phyloP scores from a whole-genome alignment of 2,888 invertebrate species.

The Cantharis rufa region DNA sequence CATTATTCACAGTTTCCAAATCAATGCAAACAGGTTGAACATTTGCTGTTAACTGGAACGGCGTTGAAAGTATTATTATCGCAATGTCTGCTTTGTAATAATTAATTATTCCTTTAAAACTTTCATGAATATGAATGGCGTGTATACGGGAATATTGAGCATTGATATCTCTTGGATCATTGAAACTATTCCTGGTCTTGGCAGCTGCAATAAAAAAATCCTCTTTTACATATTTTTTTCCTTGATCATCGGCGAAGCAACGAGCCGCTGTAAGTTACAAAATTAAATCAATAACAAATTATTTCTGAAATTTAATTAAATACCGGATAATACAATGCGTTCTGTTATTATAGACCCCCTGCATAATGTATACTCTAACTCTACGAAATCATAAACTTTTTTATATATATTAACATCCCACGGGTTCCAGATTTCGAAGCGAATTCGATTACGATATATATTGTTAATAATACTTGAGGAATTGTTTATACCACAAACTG shows the following conservation, averaged over 20 bases:
- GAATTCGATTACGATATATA: too few relatives aligned
- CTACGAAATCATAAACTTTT: too few relatives aligned
- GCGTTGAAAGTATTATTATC: conserved; percentile 41
- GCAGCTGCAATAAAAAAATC: conserved; percentile 41
- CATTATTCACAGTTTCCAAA: conserved; percentile 26
- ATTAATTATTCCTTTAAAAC: conserved; percentile 37
- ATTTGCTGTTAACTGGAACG: conserved; percentile 42
- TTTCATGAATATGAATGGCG: conserved; percentile 32
- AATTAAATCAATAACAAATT: neutral
- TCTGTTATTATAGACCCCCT: conserved; percentile 45
- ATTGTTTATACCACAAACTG: conserved; percentile 43
- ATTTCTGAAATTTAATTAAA: neutral
- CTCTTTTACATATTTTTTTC: conserved; percentile 15
- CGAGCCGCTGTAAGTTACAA: conserved; percentile 43
- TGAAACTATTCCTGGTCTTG: conserved; percentile 38
- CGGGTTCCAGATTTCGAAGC: conserved; percentile 12
- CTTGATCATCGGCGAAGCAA: conserved; percentile 40
- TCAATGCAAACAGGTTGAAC: conserved; percentile 50
- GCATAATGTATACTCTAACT: conserved; percentile 43
- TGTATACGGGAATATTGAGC: conserved; percentile 29
- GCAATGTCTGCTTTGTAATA: conserved; percentile 48
- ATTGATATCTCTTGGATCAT: too few relatives aligned
- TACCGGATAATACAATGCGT: conserved; percentile 46
- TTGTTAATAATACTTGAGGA: conserved; percentile 29
- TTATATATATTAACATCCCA: conserved; percentile 47